Base-by-base conservation (phyloP, 1,140 invertebrate species). In the Microplitis mediator region DNA sequence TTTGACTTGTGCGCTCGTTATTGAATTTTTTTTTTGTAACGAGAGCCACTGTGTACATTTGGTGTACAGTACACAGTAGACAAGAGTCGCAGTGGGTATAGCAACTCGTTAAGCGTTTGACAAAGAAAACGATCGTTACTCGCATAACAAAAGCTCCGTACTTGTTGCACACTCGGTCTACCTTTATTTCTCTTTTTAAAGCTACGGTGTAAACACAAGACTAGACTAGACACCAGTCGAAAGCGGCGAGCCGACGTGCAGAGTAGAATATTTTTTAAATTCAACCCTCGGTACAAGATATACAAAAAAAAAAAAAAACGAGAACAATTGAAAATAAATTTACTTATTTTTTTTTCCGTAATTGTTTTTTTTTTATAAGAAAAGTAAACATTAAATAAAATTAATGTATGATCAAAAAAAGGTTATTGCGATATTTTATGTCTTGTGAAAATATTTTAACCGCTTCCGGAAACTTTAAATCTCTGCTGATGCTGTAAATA, bases 81-180 rank as follows among this genome's bases (percentile, higher is more conserved):
- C 39, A 34, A 36, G n/a, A 56, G 56, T 23, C 34, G 50, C 23
- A 52, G 51, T 9, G 36, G 45, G 35, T 50, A 52, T 45, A 58
- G 23, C 31, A 32, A 16, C 16, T 51, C 52, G 63, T 60, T 54
- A 45, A 36, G n/a, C 45, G 14, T 58, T 72, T 52, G 70, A 72
- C 70, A 72, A 72, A 65, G 52, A 60, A 60, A 36, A 65, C 66
- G 61, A 73, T 73, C 72, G 72, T 67, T 69, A 69, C 67, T 73
- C 45, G 67, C 68, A 73, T 73, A 73, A 73, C 72, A 73, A 73
- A 73, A 65, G 67, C 23, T 56, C 13, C 61, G 45, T 69, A 73
- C 72, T 73, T 73, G 72, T 73, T 73, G 72, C 72, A 52, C 65
- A 31, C 16, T 65, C 62, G 31, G 16, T 54, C 70, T 45, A 58